Percentiles rank a stretch among this genome's conserved stretches.
These are phyloP conservation scores for Poecilia velifera DNA, from an alignment of 2,797 vertebrate genomes.

Conservation along the genomic window DNA sequence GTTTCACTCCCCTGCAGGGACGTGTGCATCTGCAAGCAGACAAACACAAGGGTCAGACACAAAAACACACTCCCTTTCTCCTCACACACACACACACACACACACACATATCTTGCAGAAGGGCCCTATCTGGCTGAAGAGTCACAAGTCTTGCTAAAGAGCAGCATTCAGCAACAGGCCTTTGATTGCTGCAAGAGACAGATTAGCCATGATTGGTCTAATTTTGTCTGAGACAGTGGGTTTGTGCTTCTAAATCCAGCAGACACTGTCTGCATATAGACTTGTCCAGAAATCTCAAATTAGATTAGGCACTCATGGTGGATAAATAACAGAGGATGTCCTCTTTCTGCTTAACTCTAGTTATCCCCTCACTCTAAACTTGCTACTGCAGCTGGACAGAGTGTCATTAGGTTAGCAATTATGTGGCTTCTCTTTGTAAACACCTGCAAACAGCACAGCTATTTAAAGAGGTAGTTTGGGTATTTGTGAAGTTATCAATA, in stretches of 20 bases:
- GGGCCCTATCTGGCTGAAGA: conserved; percentile 33
- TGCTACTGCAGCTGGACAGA: conserved; percentile 3
- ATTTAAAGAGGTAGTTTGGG: neutral
- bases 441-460: conserved; percentile 33
- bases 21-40: conserved; percentile 42
- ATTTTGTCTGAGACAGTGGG: conserved; percentile 19
- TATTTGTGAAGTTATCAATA: neutral
- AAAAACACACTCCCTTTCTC: conserved; percentile 27
- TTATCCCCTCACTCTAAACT: conserved; percentile 18
- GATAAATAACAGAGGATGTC: conserved; percentile 61
- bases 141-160: conserved; percentile 29
- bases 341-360: conserved; percentile 27
- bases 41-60: conserved; percentile 45
- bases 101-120: conserved; percentile 24
- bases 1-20: conserved; percentile 76
- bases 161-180: conserved; percentile 25
- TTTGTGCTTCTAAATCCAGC: conserved; percentile 36
- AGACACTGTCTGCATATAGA: conserved; percentile 14
- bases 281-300: conserved; percentile 39
- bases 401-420: conserved; percentile 33
- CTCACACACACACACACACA: conserved; percentile 14
- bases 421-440: conserved; percentile 13
- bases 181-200: conserved; percentile 28
- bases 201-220: conserved; percentile 33
- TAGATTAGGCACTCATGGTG: conserved; percentile 40